phyloP scores from a whole-genome alignment of 2,113 vertebrate species.

The Laticauda colubrina region DNA sequence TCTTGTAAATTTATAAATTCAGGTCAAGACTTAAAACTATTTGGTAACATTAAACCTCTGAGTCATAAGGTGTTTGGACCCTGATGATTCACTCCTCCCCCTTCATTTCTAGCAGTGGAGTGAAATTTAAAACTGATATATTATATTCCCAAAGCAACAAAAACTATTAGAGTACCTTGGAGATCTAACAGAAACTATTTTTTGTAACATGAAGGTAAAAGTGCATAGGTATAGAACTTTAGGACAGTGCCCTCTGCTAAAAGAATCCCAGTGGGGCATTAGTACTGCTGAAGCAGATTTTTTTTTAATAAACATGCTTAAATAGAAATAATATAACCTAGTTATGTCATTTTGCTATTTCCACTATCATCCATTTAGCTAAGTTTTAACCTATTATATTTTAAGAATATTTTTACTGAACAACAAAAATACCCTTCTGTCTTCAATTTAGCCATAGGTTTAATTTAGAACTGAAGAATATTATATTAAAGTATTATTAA shows the following conservation, averaged over 20 bases:
- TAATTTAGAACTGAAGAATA: neutral
- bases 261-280: neutral
- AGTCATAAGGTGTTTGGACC: neutral
- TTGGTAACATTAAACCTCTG: neutral
- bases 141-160: neutral
- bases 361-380: neutral
- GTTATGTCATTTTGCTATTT: neutral
- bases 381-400: neutral
- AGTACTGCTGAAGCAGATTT: neutral
- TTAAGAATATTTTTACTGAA: neutral
- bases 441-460: neutral
- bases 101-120: neutral
- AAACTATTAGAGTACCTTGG: neutral
- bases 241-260: neutral
- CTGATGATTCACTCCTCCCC: neutral
- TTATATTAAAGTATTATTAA: neutral
- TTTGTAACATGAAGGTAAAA: neutral
- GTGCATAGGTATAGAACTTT: neutral
- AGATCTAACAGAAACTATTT: neutral
- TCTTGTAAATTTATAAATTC: neutral
- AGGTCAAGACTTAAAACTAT: neutral
- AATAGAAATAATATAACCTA: neutral
- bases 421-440: neutral
- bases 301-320: neutral
- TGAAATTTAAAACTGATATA: neutral